Evolutionary conservation across 2,888 invertebrate species (phyloP).

Genomic region (Suillia variegata): DNA sequence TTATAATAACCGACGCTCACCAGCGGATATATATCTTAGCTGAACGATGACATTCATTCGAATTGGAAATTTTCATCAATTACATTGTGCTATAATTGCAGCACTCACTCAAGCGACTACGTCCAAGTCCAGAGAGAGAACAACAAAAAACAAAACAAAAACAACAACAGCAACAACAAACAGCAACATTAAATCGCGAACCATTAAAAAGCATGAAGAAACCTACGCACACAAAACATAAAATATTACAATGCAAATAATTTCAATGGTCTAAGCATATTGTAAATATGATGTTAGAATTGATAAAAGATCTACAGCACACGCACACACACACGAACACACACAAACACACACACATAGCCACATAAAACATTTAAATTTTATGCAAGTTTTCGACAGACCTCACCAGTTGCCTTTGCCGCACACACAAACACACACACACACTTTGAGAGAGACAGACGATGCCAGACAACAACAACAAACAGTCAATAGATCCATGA

Average conservation of each 20-base stretch:
- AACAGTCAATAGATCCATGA: neutral
- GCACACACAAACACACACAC: neutral
- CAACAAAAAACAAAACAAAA: neutral
- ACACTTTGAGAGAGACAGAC: too few relatives aligned
- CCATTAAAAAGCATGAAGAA: neutral
- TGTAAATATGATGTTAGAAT: slow-evolving; percentile 39
- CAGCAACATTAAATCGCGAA: neutral
- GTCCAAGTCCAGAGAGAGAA: too few relatives aligned
- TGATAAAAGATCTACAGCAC: slow-evolving; percentile 1
- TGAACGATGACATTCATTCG: slow-evolving; percentile 53
- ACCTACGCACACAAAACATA: slow-evolving; percentile 46
- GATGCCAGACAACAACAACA: too few relatives aligned
- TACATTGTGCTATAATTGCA: slow-evolving; percentile 33
- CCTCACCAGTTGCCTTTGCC: neutral
- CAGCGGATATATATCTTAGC: slow-evolving; percentile 24
- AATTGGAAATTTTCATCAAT: slow-evolving; percentile 51
- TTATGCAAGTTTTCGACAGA: neutral
- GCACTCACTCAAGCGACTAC: slow-evolving; percentile 2
- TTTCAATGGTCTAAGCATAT: slow-evolving; percentile 39
- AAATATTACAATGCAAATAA: slow-evolving; percentile 51
- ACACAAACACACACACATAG: neutral
- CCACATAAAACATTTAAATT: neutral
- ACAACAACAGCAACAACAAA: neutral
- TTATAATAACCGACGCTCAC: too few relatives aligned
- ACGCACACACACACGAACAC: neutral